Percentiles rank a stretch among this genome's conserved stretches.
phyloP scores from a whole-genome alignment of 1,140 invertebrate genomes.

The Ruditapes philippinarum region DNA sequence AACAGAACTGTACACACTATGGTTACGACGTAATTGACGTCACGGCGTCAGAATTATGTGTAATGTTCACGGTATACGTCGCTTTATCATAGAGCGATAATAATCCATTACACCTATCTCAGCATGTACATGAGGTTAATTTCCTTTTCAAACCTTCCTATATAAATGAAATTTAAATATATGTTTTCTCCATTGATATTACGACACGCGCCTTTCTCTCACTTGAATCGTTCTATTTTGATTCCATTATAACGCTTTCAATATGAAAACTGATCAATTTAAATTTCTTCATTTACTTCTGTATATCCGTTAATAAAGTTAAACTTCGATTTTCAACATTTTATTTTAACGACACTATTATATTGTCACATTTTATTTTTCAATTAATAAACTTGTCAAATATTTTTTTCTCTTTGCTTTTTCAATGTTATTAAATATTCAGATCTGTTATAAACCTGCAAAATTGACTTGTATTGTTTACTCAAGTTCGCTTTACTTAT shows the following conservation, averaged over 20 bases:
- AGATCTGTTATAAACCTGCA: background rate
- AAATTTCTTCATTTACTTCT: background rate
- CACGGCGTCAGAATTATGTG: background rate
- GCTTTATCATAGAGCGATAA: no score
- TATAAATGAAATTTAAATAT: no score
- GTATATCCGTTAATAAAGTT: background rate
- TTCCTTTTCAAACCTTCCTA: no score
- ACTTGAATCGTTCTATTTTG: background rate
- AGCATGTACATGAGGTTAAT: no score
- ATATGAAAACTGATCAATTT: background rate
- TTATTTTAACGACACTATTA: background rate
- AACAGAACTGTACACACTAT: background rate
- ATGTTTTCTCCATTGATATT: background rate
- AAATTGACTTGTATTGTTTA: conserved; percentile 30
- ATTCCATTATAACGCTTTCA: background rate
- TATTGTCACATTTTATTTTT: background rate
- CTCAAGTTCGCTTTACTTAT: background rate
- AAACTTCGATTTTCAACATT: background rate
- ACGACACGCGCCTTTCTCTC: background rate
- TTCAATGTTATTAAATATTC: conserved; percentile 6
- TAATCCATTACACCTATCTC: no score
- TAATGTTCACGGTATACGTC: no score
- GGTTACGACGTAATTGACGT: background rate
- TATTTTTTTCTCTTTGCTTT: background rate
- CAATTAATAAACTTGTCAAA: conserved; percentile 29